These are phyloP conservation scores for Diabrotica balteata DNA, from an alignment of 2,888 invertebrate genomes.

Conservation along the genomic window DNA sequence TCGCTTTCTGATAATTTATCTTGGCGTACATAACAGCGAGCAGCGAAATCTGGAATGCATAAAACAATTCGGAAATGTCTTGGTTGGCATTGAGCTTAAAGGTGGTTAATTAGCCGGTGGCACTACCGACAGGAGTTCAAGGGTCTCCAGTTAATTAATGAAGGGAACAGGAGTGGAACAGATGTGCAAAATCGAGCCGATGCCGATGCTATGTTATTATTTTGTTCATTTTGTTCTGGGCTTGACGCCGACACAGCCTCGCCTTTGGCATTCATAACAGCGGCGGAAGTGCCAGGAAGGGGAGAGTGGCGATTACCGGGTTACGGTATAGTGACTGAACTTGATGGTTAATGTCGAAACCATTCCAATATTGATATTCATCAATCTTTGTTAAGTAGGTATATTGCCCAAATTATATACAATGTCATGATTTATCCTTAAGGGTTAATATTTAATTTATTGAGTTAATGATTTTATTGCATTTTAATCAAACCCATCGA, in stretches of 20 bases:
- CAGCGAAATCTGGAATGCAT: neutral
- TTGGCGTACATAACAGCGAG: too few relatives aligned
- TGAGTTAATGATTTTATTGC: too few relatives aligned
- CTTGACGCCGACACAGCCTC: constrained; percentile 4
- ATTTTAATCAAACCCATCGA: too few relatives aligned
- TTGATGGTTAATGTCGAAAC: constrained; percentile 16
- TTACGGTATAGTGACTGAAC: constrained; percentile 2
- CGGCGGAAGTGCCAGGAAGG: neutral
- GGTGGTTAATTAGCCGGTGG: constrained; percentile 34
- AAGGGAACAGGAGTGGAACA: constrained; percentile 31
- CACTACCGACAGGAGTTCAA: constrained; percentile 23
- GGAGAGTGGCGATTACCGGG: constrained; percentile 3
- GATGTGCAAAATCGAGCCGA: constrained; percentile 39
- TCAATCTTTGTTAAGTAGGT: constrained; percentile 8
- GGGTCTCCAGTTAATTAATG: constrained; percentile 37
- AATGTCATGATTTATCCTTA: too few relatives aligned
- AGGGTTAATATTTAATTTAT: too few relatives aligned
- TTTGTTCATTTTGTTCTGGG: constrained; percentile 32
- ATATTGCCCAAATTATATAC: too few relatives aligned
- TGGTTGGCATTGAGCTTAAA: constrained; percentile 22
- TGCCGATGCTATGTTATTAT: constrained; percentile 35
- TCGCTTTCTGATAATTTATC: too few relatives aligned
- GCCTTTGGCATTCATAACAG: constrained; percentile 11
- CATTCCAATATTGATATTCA: constrained; percentile 15
- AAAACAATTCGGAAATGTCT: constrained; percentile 1